These are phyloP conservation scores for Beris chalybata DNA, from an alignment of 2,888 invertebrate species.

Conservation along the genomic window DNA sequence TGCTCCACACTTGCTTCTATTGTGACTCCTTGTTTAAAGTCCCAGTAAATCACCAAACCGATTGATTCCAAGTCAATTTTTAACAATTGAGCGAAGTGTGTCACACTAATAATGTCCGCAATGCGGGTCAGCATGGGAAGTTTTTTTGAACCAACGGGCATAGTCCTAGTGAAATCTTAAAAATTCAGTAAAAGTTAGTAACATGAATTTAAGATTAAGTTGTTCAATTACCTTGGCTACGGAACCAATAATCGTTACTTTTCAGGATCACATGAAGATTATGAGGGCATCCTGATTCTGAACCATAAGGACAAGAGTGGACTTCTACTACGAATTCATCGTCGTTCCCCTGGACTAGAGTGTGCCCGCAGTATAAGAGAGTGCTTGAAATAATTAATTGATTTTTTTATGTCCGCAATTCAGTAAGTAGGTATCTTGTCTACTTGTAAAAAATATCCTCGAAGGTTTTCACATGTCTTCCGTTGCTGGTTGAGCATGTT, in stretches of 20 bases:
- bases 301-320: conserved; percentile 61
- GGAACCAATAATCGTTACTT: conserved; percentile 67
- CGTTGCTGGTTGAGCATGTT: conserved; percentile 79
- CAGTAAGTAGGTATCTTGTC: conserved; percentile 17
- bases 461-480: conserved; percentile 80
- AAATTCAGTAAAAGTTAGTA: background rate
- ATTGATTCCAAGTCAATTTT: conserved; percentile 68
- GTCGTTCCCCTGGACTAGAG: conserved; percentile 68
- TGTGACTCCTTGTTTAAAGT: conserved; percentile 67
- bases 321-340: conserved; percentile 73
- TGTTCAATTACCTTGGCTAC: conserved; percentile 53
- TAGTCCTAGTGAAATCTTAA: conserved; percentile 60
- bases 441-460: conserved; percentile 78
- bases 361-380: conserved; percentile 75
- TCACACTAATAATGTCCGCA: conserved; percentile 68
- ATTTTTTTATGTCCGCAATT: conserved; percentile 5
- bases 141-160: conserved; percentile 60
- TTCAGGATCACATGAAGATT: conserved; percentile 62
- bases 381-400: conserved; percentile 60
- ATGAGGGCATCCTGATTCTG: conserved; percentile 58
- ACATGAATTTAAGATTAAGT: background rate
- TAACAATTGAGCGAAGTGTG: conserved; percentile 71
- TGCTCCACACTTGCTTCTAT: conserved; percentile 68
- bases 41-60: conserved; percentile 77
- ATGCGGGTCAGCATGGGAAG: conserved; percentile 73